Conservation (phyloP, 2,113 vertebrate genomes). For the Peucedramus taeniatus region DNA sequence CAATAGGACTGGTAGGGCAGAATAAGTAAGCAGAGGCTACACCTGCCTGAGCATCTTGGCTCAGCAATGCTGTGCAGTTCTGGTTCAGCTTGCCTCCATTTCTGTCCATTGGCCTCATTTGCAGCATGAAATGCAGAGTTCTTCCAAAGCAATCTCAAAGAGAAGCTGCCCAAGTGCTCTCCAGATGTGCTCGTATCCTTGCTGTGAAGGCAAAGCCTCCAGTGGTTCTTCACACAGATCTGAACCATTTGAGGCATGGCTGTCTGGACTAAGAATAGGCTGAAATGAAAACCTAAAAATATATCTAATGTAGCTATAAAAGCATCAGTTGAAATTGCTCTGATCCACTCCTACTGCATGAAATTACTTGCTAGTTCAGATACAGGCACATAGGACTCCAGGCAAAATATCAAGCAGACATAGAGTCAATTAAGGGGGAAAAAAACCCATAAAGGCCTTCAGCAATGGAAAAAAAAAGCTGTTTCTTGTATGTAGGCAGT, state of each 20-base stretch:
- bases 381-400: background rate
- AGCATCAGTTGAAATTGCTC: background rate
- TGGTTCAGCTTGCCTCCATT: background rate
- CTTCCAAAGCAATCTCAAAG: background rate
- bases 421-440: fast-evolving
- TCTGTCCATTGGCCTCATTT: background rate
- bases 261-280: background rate
- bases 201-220: background rate
- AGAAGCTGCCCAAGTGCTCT: background rate
- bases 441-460: background rate
- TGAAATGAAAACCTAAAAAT: background rate
- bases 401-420: background rate
- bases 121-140: background rate
- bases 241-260: background rate
- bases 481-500: background rate
- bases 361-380: background rate
- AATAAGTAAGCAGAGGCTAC: background rate
- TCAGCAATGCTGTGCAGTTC: background rate
- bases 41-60: background rate
- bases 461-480: background rate
- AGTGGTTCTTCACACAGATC: background rate
- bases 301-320: background rate
- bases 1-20: background rate
- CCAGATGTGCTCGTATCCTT: fast-evolving
- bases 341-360: background rate